These are phyloP conservation scores for Cenopis cana DNA, from an alignment of 2,888 invertebrate genomes.

Conservation along the genomic window DNA sequence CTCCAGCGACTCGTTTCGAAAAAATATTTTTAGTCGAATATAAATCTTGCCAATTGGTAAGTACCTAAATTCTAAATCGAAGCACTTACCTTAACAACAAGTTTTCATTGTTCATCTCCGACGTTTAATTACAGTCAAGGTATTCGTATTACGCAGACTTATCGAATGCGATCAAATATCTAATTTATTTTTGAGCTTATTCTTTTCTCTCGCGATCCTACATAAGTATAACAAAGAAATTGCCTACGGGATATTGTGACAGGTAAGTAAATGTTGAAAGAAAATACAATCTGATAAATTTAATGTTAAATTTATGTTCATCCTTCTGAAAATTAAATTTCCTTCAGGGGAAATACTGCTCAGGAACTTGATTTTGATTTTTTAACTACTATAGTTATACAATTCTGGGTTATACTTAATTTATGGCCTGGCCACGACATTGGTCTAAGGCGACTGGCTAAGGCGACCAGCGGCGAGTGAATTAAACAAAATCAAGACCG, in stretches of 20 bases:
- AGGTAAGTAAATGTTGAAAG: not conserved
- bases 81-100: slow-evolving; percentile 11
- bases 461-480: too few relatives aligned
- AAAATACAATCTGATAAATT: not conserved
- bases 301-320: not conserved
- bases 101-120: slow-evolving; percentile 11
- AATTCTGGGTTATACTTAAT: too few relatives aligned
- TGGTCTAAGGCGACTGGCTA: too few relatives aligned
- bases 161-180: slow-evolving; percentile 32
- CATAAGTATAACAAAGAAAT: slow-evolving; percentile 10
- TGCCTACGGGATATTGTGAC: slow-evolving; percentile 25
- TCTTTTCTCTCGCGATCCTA: slow-evolving; percentile 14
- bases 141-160: slow-evolving; percentile 23
- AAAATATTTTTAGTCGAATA: too few relatives aligned
- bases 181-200: slow-evolving; percentile 24
- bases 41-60: not conserved
- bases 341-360: not conserved
- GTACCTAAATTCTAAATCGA: not conserved
- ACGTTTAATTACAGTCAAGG: slow-evolving; percentile 34
- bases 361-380: not conserved
- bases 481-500: too few relatives aligned
- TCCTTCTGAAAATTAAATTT: not conserved
- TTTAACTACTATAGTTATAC: not conserved
- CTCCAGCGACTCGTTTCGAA: too few relatives aligned
- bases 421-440: too few relatives aligned